Conservation (phyloP, 2,113 vertebrate species). For the Cercopithecus mona region DNA sequence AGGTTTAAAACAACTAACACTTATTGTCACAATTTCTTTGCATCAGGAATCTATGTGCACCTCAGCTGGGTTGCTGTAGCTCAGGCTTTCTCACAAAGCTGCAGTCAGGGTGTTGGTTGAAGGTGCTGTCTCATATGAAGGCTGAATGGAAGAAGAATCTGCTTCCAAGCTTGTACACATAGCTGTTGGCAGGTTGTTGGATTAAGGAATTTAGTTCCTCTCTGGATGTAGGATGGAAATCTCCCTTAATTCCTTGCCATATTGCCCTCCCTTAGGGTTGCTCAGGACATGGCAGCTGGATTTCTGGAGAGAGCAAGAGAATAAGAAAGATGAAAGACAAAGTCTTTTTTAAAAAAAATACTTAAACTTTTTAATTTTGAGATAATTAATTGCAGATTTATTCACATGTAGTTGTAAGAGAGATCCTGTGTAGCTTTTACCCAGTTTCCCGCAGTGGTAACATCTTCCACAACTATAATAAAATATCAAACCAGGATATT, state of each 20-base stretch:
- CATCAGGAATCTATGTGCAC: not conserved
- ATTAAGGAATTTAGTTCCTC: not conserved
- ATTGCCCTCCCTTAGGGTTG: not conserved
- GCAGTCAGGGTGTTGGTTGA: not conserved
- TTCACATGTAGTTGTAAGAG: not conserved
- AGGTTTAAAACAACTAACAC: not conserved
- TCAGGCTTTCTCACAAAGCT: not conserved
- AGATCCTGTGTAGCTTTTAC: not conserved
- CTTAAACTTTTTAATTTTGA: not conserved
- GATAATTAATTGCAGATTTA: not conserved
- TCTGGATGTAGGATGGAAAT: not conserved
- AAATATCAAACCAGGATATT: not conserved
- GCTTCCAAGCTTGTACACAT: not conserved
- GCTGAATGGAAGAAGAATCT: not conserved
- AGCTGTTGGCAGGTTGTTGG: not conserved
- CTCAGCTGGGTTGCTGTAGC: not conserved
- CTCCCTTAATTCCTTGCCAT: not conserved
- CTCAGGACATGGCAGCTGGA: not conserved
- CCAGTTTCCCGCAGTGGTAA: not conserved
- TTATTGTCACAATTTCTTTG: not conserved
- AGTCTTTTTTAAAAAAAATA: not conserved
- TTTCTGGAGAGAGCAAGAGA: not conserved
- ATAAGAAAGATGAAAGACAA: not conserved
- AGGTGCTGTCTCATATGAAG: not conserved
- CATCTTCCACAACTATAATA: not conserved